Conservation (phyloP, 92 coral and sea anemone species). For the Isaurus tuberculatus region DNA sequence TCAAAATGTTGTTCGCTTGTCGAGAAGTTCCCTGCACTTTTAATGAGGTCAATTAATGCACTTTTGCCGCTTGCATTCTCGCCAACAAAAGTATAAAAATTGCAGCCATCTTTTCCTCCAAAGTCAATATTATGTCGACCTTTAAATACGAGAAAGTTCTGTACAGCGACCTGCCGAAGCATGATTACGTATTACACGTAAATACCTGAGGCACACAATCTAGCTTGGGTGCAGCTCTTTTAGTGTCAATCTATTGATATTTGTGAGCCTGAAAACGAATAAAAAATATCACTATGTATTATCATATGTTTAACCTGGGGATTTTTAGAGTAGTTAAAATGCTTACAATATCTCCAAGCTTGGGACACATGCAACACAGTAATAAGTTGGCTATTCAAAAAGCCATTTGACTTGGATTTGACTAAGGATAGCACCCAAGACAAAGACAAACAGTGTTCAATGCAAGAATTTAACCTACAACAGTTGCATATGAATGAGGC, state of each 20-base stretch:
- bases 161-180: conserved; percentile 86
- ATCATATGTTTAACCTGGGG: no score
- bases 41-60: conserved; percentile 86
- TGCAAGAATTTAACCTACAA: no score
- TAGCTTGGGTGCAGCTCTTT: not conserved
- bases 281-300: no score
- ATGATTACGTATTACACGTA: conserved; percentile 24
- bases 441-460: no score
- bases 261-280: not conserved
- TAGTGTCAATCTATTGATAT: not conserved
- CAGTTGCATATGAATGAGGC: no score
- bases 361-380: no score
- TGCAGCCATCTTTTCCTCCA: conserved; percentile 57
- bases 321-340: no score
- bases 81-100: conserved; percentile 86
- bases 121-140: conserved; percentile 80
- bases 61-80: conserved; percentile 96
- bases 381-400: no score
- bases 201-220: not conserved
- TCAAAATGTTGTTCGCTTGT: conserved; percentile 81
- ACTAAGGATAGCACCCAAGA: no score
- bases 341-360: no score
- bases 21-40: conserved; percentile 85
- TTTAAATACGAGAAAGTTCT: conserved; percentile 85
- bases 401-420: no score